Evolutionary conservation across 2,888 invertebrate genomes (phyloP).

Genomic region (Lottia scabra): DNA sequence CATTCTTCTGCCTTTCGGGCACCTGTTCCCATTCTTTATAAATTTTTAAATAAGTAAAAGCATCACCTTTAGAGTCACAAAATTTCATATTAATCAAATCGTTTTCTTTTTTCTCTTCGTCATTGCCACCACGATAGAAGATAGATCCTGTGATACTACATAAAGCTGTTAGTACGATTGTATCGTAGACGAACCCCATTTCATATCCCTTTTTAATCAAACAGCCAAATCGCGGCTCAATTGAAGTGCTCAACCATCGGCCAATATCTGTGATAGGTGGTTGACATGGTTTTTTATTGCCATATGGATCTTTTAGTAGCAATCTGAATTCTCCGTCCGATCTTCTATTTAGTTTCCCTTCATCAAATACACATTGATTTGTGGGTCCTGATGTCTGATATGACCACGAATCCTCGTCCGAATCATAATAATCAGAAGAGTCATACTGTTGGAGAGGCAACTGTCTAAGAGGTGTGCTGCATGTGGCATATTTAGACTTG

Average conservation of each 20-base stretch:
- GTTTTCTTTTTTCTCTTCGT: slow-evolving; percentile 48
- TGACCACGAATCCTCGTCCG: no score
- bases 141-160: slow-evolving; percentile 47
- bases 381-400: no score
- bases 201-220: slow-evolving; percentile 47
- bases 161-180: slow-evolving; percentile 55
- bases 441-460: no score
- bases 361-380: no score
- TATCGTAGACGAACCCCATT: slow-evolving; percentile 48
- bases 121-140: slow-evolving; percentile 56
- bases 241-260: slow-evolving; percentile 55
- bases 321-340: no score
- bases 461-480: no score
- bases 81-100: slow-evolving; percentile 54
- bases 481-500: no score
- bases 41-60: slow-evolving; percentile 53
- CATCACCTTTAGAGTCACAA: slow-evolving; percentile 58
- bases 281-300: no score
- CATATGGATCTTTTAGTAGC: no score
- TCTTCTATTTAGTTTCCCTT: no score
- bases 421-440: no score
- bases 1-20: slow-evolving; percentile 44
- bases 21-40: slow-evolving; percentile 53
- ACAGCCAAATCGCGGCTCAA: slow-evolving; percentile 61
- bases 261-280: slow-evolving; percentile 64